A percentile compares a stretch with the other conserved stretches of the same genome.
These are phyloP conservation scores for Lacanobia oleracea DNA, from an alignment of 2,888 invertebrate species.

Conservation along the genomic window DNA sequence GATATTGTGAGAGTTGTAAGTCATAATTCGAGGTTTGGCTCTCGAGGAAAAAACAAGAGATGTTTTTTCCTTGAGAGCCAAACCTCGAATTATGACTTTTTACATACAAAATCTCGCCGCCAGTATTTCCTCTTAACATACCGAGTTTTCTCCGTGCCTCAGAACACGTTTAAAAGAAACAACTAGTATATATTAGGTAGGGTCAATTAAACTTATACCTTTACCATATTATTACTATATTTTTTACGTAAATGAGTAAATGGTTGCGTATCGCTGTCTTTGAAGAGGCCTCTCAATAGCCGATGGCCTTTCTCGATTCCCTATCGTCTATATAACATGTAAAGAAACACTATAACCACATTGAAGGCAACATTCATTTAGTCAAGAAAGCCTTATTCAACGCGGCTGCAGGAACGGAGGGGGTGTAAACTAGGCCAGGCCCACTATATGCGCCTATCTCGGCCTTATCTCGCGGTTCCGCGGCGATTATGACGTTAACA, in stretches of 20 bases:
- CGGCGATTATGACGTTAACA: conserved; percentile 78
- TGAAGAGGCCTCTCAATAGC: not conserved
- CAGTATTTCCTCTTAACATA: no score
- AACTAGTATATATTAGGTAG: no score
- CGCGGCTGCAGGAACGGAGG: conserved; percentile 60
- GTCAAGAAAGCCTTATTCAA: conserved; percentile 70
- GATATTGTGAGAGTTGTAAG: no score
- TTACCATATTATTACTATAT: no score
- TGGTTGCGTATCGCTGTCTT: not conserved
- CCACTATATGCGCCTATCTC: conserved; percentile 71
- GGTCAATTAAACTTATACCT: no score
- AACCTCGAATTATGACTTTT: no score
- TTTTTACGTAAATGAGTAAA: not conserved
- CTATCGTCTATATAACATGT: conserved; percentile 3
- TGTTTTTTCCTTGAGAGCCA: no score
- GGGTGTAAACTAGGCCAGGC: conserved; percentile 77
- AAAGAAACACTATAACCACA: conserved; percentile 41
- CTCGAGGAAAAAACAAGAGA: no score
- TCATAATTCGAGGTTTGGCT: no score
- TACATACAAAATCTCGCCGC: no score
- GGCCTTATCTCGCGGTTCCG: conserved; percentile 70
- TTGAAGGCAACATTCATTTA: conserved; percentile 69
- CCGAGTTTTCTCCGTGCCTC: no score
- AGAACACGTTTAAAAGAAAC: no score
- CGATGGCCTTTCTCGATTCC: conserved; percentile 7